A percentile compares a stretch with the other conserved stretches of the same genome.
These are phyloP conservation scores for Lamellibrachia columna DNA, from an alignment of 2,888 invertebrate genomes.

Conservation along the genomic window DNA sequence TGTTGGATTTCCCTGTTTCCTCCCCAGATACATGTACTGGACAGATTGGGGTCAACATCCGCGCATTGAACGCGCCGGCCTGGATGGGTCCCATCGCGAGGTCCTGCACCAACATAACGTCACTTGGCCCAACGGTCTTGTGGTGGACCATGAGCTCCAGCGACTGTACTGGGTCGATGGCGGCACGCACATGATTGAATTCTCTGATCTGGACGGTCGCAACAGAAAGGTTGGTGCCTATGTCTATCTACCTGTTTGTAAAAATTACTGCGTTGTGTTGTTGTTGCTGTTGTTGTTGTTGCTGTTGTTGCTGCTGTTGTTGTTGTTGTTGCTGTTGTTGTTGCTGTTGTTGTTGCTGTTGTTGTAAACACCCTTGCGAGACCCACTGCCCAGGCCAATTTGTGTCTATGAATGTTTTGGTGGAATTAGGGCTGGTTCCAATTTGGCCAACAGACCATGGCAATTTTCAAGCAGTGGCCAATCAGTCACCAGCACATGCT, in stretches of 20 bases:
- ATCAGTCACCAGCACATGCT: no score
- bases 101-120: conserved; percentile 78
- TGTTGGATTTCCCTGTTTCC: neutral
- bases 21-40: conserved; percentile 72
- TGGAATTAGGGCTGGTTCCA: no score
- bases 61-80: conserved; percentile 79
- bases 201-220: conserved; percentile 80
- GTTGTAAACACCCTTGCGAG: no score
- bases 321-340: no score
- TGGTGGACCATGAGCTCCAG: conserved; percentile 77
- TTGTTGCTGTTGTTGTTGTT: no score
- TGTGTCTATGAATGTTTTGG: no score
- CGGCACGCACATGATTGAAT: conserved; percentile 81
- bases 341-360: no score
- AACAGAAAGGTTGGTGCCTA: conserved; percentile 68
- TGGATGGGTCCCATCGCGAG: conserved; percentile 81
- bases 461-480: no score
- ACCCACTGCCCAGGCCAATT: no score
- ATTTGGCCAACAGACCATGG: no score
- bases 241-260: neutral
- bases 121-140: conserved; percentile 86
- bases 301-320: no score
- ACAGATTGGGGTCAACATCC: conserved; percentile 72
- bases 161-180: conserved; percentile 90
- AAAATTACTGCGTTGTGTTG: no score